Evolutionary conservation across 1,140 invertebrate genomes (phyloP), one percentile per base, ranked within the genome.

Genomic region (Chelonus insularis): DNA sequence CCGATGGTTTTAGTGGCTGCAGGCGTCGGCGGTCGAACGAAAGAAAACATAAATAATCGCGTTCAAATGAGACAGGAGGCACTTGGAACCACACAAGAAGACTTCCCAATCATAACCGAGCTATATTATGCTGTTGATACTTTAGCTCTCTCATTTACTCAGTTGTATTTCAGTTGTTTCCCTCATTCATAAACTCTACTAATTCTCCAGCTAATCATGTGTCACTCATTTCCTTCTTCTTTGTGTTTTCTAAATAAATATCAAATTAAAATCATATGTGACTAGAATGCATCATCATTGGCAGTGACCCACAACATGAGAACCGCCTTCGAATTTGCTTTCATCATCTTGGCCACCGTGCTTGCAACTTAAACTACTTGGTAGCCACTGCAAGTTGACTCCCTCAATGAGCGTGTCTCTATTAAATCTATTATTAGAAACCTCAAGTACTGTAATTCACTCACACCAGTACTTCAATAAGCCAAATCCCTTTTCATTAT

Each of bases 11-110:
- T 80, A 79, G 77, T 76, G 70, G 73, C 76, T 79, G 72, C 76
- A 68, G 76, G 77, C 77, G 77, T 77, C 76, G 73, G 68, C 70
- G 69, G 65, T 62, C 65, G 65, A 67, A 73, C 71, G 72, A 78
- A 80, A 79, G 77, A 80, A 82, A 82, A 81, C 78, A 82, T 82
- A 82, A 82, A 82, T 82, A 82, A 82, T 82, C 79, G 75, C 73
- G 75, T 76, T 79, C 76, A 79, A 82, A 81, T 81, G 79, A 81
- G 81, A 82, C 78, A 77, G 70, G 72, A 70, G 57, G 48, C 54
- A 45, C 61, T 63, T 57, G 65, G 64, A 75, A 69, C 78, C 78
- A 78, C 77, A 81, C 77, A 80, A 76, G 61, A 71, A 12, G 48
- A 34, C 52, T 55, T 36, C 52, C 34, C 52, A 12, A 12, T 52